Conservation (phyloP, 2,113 vertebrate species). For the Recurvirostra avosetta region DNA sequence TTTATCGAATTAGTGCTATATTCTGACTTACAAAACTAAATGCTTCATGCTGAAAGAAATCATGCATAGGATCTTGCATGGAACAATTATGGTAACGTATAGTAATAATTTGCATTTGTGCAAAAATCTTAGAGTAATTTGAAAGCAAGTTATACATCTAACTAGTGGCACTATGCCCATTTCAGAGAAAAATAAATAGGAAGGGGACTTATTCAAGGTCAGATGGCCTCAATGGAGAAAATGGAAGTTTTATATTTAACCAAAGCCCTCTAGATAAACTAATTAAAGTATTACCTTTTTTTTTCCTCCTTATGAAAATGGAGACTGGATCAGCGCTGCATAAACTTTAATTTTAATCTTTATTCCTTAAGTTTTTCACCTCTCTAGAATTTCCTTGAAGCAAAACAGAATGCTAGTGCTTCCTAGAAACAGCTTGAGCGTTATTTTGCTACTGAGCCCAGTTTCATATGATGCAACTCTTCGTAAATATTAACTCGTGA, state of each 20-base stretch:
- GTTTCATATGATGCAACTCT: not conserved
- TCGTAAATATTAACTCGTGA: not conserved
- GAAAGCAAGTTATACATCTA: not conserved
- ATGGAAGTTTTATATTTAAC: not conserved
- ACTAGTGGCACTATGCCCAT: not conserved
- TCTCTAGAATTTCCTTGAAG: not conserved
- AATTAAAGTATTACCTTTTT: not conserved
- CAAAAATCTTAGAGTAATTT: not conserved
- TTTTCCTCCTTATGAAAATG: not conserved
- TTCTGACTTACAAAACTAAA: not conserved
- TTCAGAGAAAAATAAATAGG: not conserved
- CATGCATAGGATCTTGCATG: not conserved
- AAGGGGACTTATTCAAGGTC: not conserved
- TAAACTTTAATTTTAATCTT: not conserved
- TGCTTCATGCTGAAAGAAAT: not conserved
- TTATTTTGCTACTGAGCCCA: not conserved
- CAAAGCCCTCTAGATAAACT: not conserved
- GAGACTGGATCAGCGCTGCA: not conserved
- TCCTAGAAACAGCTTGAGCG: not conserved
- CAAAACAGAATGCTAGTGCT: not conserved
- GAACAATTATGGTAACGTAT: not conserved
- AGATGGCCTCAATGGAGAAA: not conserved
- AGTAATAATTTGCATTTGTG: not conserved
- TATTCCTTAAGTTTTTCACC: not conserved
- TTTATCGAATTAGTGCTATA: not conserved